A percentile compares a stretch with the other conserved stretches of the same genome.
These are phyloP conservation scores for Hymenochirus boettgeri DNA, from an alignment of 2,113 vertebrate species.

Conservation along the genomic window DNA sequence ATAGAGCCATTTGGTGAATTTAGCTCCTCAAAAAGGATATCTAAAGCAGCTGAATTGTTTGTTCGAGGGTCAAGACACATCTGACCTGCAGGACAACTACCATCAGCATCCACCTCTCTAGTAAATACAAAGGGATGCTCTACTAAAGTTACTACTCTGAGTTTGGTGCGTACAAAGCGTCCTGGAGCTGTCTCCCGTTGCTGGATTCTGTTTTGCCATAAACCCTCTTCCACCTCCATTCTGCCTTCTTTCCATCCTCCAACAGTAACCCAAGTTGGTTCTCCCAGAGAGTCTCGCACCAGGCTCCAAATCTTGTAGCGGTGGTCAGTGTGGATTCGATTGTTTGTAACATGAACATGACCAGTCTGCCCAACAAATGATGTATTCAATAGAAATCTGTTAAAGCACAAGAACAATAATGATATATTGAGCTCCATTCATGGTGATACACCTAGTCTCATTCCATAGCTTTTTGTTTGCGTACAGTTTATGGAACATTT, in stretches of 20 bases:
- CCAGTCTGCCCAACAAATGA: conserved; percentile 78
- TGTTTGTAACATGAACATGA: conserved; percentile 56
- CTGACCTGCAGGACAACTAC: conserved; percentile 78
- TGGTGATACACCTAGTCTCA: no score
- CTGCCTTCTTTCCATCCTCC: conserved; percentile 70
- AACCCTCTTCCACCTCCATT: conserved; percentile 68
- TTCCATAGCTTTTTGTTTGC: no score
- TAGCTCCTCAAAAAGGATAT: conserved; percentile 65
- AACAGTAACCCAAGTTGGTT: conserved; percentile 82
- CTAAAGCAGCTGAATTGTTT: conserved; percentile 67
- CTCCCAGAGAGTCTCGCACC: conserved; percentile 62
- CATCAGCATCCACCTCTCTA: conserved; percentile 77
- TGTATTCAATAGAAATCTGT: conserved; percentile 77
- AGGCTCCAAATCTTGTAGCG: conserved; percentile 80
- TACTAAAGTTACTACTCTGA: conserved; percentile 83
- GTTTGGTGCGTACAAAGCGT: conserved; percentile 43
- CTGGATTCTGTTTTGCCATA: conserved; percentile 51
- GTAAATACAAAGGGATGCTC: conserved; percentile 89
- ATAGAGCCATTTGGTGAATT: conserved; percentile 56
- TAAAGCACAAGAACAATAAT: no score
- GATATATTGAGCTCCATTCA: no score
- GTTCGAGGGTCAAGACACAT: conserved; percentile 78
- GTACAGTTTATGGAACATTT: no score
- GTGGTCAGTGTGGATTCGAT: conserved; percentile 60
- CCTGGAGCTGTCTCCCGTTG: conserved; percentile 41